These are phyloP conservation scores for Saccopteryx bilineata DNA, from an alignment of 2,113 vertebrate species.

Conservation along the genomic window DNA sequence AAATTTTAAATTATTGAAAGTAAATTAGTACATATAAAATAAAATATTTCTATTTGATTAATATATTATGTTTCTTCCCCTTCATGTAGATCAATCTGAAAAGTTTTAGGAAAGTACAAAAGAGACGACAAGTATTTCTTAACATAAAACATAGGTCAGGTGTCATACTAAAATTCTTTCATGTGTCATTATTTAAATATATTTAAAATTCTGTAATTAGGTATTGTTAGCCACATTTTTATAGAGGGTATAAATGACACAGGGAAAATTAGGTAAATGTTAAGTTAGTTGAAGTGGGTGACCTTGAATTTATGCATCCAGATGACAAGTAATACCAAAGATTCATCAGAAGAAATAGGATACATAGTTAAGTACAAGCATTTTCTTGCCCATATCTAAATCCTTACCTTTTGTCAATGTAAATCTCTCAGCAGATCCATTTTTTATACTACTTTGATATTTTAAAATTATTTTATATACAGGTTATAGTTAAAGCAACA, in stretches of 20 bases:
- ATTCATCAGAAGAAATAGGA: background rate
- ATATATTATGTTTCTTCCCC: background rate
- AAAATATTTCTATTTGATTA: background rate
- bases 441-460: background rate
- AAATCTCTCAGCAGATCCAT: background rate
- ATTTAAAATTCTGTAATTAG: background rate
- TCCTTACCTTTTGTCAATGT: background rate
- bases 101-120: background rate
- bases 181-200: background rate
- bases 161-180: background rate
- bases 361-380: background rate
- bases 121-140: background rate
- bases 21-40: background rate
- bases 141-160: background rate
- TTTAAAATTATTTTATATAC: conserved; percentile 20
- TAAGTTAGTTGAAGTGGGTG: background rate
- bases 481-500: background rate
- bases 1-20: background rate
- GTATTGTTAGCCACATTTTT: background rate
- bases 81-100: background rate
- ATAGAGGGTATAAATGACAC: background rate
- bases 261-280: background rate
- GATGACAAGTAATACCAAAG: background rate
- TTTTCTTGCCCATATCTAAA: background rate
- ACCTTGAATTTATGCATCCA: conserved; percentile 3